A percentile compares a stretch with the other conserved stretches of the same genome.
phyloP scores from a whole-genome alignment of 2,888 invertebrate species.

The Campaea margaritaria region DNA sequence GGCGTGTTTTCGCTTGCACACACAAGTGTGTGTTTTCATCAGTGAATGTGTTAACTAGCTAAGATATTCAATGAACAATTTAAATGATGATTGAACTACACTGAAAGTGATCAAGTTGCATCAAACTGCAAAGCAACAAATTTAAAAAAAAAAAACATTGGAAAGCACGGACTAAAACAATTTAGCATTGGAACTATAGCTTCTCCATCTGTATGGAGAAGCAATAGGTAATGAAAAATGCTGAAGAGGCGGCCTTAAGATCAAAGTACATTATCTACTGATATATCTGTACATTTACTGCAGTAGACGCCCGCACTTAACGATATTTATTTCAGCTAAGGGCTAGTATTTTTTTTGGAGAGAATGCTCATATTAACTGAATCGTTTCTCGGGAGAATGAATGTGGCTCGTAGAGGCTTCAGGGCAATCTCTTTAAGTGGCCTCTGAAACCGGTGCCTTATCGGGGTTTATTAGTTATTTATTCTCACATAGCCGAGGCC shows the following conservation, averaged over 20 bases:
- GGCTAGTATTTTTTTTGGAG: constrained; percentile 61
- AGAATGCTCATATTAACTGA: constrained; percentile 73
- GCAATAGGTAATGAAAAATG: neutral
- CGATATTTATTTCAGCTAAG: constrained; percentile 72
- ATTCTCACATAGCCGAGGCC: constrained; percentile 55
- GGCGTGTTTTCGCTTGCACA: no score
- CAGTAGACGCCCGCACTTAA: constrained; percentile 59
- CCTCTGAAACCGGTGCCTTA: constrained; percentile 64
- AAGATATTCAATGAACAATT: no score
- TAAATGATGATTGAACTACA: no score
- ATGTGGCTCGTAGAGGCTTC: constrained; percentile 51
- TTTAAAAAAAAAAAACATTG: no score
- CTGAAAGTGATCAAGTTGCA: no score
- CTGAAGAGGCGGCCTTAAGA: constrained; percentile 12
- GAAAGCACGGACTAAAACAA: no score
- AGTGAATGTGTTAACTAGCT: no score
- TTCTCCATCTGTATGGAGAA: no score
- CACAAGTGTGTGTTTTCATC: no score
- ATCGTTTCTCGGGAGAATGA: constrained; percentile 59
- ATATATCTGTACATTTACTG: constrained; percentile 50
- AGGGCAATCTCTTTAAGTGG: constrained; percentile 81
- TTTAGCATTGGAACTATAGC: no score
- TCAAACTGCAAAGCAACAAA: no score
- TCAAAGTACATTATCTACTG: constrained; percentile 39
- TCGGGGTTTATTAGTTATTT: constrained; percentile 80